Evolutionary conservation across 2,888 invertebrate species (phyloP).

Genomic region (Macrophya alboannulata): DNA sequence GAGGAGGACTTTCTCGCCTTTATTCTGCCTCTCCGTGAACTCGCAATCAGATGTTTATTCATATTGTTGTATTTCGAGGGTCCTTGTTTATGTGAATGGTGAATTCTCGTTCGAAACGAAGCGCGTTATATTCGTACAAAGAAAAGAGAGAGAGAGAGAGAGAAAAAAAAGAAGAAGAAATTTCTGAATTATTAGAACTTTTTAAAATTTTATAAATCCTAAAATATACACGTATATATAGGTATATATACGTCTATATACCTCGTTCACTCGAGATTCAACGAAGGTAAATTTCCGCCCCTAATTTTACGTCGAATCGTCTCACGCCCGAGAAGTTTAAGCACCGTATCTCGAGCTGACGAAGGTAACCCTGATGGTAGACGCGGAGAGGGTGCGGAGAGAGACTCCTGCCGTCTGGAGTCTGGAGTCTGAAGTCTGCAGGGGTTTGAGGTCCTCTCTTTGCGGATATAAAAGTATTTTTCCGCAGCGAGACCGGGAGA

Average conservation of each 20-base stretch:
- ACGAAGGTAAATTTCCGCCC: constrained; percentile 15
- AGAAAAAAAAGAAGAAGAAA: background rate
- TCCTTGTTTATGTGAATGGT: background rate
- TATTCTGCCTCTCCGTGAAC: background rate
- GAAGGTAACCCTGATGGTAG: background rate
- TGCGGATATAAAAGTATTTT: constrained; percentile 41
- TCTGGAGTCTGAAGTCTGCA: constrained; percentile 37
- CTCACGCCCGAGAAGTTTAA: constrained; percentile 12
- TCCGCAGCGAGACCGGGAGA: background rate
- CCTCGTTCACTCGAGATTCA: background rate
- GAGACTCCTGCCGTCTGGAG: constrained; percentile 15
- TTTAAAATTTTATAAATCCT: background rate
- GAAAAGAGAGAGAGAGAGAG: too few relatives aligned
- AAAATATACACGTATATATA: too few relatives aligned
- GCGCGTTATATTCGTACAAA: background rate
- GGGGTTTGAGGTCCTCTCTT: constrained; percentile 29
- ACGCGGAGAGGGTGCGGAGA: background rate
- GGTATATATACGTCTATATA: background rate
- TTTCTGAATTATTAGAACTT: background rate
- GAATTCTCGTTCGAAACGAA: background rate
- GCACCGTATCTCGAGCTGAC: constrained; percentile 8
- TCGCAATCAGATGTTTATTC: constrained; percentile 37
- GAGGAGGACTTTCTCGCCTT: background rate
- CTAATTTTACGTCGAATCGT: constrained; percentile 12
- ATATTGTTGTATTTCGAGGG: constrained; percentile 23